Evolutionary conservation across 2,888 invertebrate genomes (phyloP), one percentile per base, ranked within the genome.

Genomic region (Allophyes oxyacanthae): DNA sequence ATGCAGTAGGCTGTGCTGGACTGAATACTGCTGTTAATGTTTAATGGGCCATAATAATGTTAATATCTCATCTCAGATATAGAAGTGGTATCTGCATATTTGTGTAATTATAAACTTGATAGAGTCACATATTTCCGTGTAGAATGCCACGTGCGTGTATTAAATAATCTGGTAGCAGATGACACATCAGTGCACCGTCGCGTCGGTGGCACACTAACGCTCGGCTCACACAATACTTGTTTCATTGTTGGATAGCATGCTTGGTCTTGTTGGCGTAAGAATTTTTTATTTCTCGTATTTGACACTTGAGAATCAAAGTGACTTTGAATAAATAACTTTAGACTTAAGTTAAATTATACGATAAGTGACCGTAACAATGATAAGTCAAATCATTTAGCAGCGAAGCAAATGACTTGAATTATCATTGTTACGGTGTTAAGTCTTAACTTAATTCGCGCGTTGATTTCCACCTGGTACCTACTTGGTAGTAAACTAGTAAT

Each of bases 11-110:
- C 28, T 52, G 25, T 28, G 38, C 14, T 63, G 38, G 37, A 48
- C 46, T 53, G 46, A 62, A 44, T 58, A 40, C 48, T 53, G 58
- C 52, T 43, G 45, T 63, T 40, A 55, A 50, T 62, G 42, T 69
- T 73, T 66, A 60, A 66, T 67, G 34, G 33, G 8, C 13, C 26
- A 34, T 67, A 60, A 72, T 58, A 51, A 59, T 60, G 32, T 44
- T 56, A 34, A 48, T 66, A 48, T 51, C 26, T 44, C 13, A 44
- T 33, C n/a, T 49, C 10, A n/a, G 37, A 30, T 50, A 33, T 37
- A 42, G 32, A 14, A 34, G 20, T 53, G 34, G 40, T 34, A 26
- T 11, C 41, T 48, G 34, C 28, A 48, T 37, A 32, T 42, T 44
- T 51, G 36, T 51, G 25, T 30, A 10, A 46, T 44, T 48, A 37